Conservation (phyloP, 2,797 vertebrate genomes). For the Gouania willdenowi region DNA sequence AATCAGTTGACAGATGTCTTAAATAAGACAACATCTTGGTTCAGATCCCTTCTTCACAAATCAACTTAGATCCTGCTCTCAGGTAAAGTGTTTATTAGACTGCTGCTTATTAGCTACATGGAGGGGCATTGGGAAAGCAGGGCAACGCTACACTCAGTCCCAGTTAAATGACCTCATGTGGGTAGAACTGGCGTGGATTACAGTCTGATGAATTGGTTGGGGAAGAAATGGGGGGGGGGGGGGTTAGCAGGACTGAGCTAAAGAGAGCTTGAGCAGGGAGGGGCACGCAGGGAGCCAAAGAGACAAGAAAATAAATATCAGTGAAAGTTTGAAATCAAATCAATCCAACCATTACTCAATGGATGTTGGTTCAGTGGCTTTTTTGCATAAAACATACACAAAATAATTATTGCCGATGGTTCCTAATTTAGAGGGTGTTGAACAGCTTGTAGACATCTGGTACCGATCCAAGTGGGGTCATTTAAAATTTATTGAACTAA, state of each 20-base stretch:
- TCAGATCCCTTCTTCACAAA: conserved; percentile 60
- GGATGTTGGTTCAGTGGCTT: conserved; percentile 87
- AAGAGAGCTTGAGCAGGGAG: conserved; percentile 13
- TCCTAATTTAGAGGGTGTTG: conserved; percentile 98
- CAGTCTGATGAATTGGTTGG: conserved; percentile 65
- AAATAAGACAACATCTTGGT: conserved; percentile 71
- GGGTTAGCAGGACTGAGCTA: conserved; percentile 32
- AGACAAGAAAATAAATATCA: conserved; percentile 52
- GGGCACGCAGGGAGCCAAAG: conserved; percentile 20
- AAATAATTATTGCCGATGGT: conserved; percentile 96
- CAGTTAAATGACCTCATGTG: conserved; percentile 64
- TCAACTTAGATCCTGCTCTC: conserved; percentile 68
- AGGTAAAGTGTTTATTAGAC: conserved; percentile 66
- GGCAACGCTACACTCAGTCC: conserved; percentile 62
- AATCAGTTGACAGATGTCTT: conserved; percentile 66
- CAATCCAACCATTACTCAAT: conserved; percentile 85
- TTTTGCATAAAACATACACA: conserved; percentile 92
- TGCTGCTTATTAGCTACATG: conserved; percentile 71
- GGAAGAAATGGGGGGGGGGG: conserved; percentile 42
- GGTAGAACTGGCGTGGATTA: conserved; percentile 65
- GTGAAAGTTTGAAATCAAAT: conserved; percentile 65
- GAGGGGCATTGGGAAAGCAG: conserved; percentile 63
- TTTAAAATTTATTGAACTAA: conserved; percentile 98
- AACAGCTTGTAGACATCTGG: conserved; percentile 99
- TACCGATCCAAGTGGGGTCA: conserved; percentile 94